phyloP scores from a whole-genome alignment of 1,140 invertebrate species.

The Luehdorfia chinensis region DNA sequence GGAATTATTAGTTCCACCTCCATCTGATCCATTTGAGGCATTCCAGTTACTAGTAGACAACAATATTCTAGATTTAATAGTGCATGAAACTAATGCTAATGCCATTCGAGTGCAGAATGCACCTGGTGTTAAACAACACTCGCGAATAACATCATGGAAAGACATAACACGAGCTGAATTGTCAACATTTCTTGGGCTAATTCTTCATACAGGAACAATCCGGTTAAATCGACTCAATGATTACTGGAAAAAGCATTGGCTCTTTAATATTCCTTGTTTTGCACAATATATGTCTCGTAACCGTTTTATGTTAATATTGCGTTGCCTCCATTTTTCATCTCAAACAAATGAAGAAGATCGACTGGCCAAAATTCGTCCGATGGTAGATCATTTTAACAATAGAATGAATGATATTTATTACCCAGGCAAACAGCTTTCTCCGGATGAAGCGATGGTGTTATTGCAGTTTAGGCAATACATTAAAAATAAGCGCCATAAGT shows the following conservation, averaged over 20 bases:
- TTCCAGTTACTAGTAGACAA: not conserved
- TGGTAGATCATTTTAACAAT: conserved; percentile 41
- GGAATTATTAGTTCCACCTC: not conserved
- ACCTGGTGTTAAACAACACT: not conserved
- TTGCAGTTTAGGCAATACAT: conserved; percentile 48
- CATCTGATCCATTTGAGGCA: not conserved
- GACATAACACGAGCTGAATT: conserved; percentile 31
- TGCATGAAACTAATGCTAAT: not conserved
- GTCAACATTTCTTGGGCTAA: conserved; percentile 39
- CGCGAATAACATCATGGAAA: conserved; percentile 28
- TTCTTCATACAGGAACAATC: conserved; percentile 49
- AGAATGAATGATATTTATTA: conserved; percentile 35
- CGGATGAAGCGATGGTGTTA: conserved; percentile 57
- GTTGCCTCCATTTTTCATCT: conserved; percentile 36
- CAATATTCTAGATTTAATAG: not conserved
- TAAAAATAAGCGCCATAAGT: conserved; percentile 52
- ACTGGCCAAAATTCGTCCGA: conserved; percentile 23
- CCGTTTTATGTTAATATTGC: conserved; percentile 39
- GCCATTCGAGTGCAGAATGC: not conserved
- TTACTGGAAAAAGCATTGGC: conserved; percentile 41
- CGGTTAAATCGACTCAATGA: conserved; percentile 31
- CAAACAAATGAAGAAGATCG: conserved; percentile 22
- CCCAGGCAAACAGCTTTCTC: conserved; percentile 41
- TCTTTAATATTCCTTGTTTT: conserved; percentile 32
- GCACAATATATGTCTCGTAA: conserved; percentile 35